Evolutionary conservation across 2,113 vertebrate genomes (phyloP).

Genomic region (Oenanthe melanoleuca): DNA sequence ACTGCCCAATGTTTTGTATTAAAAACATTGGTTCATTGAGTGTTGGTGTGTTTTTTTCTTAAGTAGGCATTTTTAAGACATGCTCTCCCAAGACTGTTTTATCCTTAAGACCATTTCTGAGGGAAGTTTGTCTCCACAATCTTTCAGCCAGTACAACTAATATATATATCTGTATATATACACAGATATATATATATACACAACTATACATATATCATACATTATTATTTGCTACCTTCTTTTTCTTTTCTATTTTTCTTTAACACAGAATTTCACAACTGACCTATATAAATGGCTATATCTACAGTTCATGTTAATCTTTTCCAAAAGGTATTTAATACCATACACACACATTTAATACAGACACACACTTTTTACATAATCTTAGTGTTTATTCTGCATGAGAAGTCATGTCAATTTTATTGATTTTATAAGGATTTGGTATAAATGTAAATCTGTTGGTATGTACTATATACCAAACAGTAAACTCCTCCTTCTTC

Average conservation of each 20-base stretch:
- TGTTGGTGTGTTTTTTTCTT: background rate
- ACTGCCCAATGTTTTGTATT: background rate
- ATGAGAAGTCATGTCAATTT: background rate
- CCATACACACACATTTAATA: background rate
- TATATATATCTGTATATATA: no score
- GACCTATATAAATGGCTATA: background rate
- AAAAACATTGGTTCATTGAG: background rate
- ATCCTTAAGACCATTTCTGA: background rate
- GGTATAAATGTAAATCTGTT: background rate
- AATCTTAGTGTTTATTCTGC: background rate
- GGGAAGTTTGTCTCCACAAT: background rate
- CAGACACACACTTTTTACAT: background rate
- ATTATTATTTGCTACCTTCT: no score
- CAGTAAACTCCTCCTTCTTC: background rate
- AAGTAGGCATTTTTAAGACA: background rate
- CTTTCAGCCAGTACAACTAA: background rate
- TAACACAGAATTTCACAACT: background rate
- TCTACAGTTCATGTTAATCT: background rate
- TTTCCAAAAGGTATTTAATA: background rate
- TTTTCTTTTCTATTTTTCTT: background rate
- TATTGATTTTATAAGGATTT: background rate
- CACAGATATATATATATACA: no score
- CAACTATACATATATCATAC: background rate
- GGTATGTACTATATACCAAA: background rate
- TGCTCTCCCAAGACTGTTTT: background rate